phyloP scores from a whole-genome alignment of 1,140 invertebrate genomes.

The Neodiprion pinetum region DNA sequence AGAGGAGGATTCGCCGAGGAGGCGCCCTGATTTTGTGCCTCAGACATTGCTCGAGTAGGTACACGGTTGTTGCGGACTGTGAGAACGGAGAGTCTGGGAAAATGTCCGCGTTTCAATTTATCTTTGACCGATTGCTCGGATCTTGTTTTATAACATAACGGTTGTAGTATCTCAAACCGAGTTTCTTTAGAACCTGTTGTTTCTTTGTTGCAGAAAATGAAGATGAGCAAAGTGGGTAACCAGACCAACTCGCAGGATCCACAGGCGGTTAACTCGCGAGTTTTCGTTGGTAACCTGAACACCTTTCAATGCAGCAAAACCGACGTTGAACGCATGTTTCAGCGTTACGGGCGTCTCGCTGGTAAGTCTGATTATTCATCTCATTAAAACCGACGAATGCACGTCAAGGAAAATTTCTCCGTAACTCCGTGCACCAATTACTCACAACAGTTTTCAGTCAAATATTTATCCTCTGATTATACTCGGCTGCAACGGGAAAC shows the following conservation, averaged over 20 bases:
- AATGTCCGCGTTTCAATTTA: too few species aligned
- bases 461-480: not conserved
- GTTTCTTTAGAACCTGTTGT: not conserved
- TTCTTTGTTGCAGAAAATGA: slow-evolving; percentile 63
- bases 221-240: slow-evolving; percentile 86
- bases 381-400: not conserved
- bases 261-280: slow-evolving; percentile 84
- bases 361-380: slow-evolving; percentile 63
- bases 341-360: slow-evolving; percentile 82
- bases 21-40: too few species aligned
- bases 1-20: too few species aligned
- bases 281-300: slow-evolving; percentile 91
- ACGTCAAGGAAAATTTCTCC: too few species aligned
- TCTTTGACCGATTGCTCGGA: too few species aligned
- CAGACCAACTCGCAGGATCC: slow-evolving; percentile 89
- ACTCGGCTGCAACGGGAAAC: not conserved
- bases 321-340: slow-evolving; percentile 87
- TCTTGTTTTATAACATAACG: too few species aligned
- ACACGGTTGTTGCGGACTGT: too few species aligned
- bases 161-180: too few species aligned
- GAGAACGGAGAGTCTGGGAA: too few species aligned
- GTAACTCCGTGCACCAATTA: not conserved
- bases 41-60: too few species aligned
- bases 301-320: slow-evolving; percentile 89
- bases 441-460: not conserved